Conservation (phyloP, 2,888 invertebrate genomes). For the Cistogaster globosa region DNA sequence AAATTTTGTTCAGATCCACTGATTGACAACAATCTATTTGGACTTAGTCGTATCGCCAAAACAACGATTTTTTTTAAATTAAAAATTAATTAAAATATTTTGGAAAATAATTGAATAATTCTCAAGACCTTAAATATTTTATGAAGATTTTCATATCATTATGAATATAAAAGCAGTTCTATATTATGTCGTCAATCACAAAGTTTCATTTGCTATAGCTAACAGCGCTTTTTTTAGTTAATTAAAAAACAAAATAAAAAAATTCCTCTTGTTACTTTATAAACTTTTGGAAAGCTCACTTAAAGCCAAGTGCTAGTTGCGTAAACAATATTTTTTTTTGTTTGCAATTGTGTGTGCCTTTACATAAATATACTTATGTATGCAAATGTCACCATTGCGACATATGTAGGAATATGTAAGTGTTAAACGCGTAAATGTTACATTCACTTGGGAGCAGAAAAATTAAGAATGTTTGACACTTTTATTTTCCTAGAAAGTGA, state of each 20-base stretch:
- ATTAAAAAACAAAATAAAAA: not conserved
- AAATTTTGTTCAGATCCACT: too few species aligned
- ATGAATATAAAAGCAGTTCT: too few species aligned
- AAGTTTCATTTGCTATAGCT: not conserved
- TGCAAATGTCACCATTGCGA: not conserved
- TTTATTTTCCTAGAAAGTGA: slow-evolving; percentile 34
- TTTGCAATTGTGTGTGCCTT: not conserved
- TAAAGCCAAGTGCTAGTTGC: slow-evolving; percentile 14
- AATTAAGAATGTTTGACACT: slow-evolving; percentile 43
- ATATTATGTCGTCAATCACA: too few species aligned
- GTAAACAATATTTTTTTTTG: slow-evolving; percentile 9
- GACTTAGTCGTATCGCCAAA: too few species aligned
- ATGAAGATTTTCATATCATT: too few species aligned
- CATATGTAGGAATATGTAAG: not conserved
- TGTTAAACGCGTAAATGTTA: slow-evolving; percentile 11
- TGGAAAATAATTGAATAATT: too few species aligned
- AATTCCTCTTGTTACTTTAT: not conserved
- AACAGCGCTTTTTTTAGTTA: slow-evolving; percentile 10
- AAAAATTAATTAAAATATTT: too few species aligned
- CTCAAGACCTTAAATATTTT: too few species aligned
- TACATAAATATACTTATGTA: slow-evolving; percentile 20
- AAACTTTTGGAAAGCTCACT: slow-evolving; percentile 15
- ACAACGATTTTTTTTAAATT: too few species aligned
- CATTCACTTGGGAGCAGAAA: slow-evolving; percentile 19
- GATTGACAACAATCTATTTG: too few species aligned